Evolutionary conservation across 2,797 vertebrate species (phyloP).

Genomic region (Sebastes jordani): DNA sequence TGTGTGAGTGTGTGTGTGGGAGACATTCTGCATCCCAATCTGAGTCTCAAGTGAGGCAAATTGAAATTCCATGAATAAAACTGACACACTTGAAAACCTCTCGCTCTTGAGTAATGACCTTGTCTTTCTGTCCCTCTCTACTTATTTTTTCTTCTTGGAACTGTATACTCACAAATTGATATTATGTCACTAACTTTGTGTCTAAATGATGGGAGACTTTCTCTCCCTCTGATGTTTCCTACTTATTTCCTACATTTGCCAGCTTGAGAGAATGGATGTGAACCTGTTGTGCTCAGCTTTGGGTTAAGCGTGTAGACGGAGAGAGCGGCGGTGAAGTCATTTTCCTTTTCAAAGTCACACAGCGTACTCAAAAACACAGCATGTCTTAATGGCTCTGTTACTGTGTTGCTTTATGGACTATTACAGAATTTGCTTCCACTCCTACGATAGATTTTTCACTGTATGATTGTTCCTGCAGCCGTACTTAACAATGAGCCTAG

Average conservation of each 20-base stretch:
- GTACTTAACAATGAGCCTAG: conserved; percentile 15
- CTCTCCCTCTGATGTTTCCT: not conserved
- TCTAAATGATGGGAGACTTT: conserved; percentile 9
- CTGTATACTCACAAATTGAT: conserved; percentile 29
- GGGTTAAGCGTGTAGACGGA: not conserved
- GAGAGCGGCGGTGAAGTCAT: not conserved
- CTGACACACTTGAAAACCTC: conserved; percentile 34
- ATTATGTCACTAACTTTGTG: conserved; percentile 27
- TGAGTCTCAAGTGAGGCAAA: conserved; percentile 33
- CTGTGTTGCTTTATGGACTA: conserved; percentile 26
- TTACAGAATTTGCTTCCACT: conserved; percentile 28
- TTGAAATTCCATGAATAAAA: conserved; percentile 55
- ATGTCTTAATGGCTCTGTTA: conserved; percentile 31
- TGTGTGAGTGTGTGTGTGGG: not conserved
- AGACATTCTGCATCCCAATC: conserved; percentile 15
- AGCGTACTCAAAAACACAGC: conserved; percentile 31
- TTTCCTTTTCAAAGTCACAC: conserved; percentile 26
- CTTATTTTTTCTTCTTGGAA: not conserved
- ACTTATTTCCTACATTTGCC: not conserved
- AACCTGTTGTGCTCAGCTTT: conserved; percentile 29
- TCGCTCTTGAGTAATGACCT: conserved; percentile 41
- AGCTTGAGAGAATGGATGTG: not conserved
- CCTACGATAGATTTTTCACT: conserved; percentile 19
- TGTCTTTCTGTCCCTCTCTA: conserved; percentile 5
- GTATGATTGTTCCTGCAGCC: conserved; percentile 19